Evolutionary conservation across 2,797 vertebrate species (phyloP), one percentile per base, ranked within the genome.

Genomic region (Parauchenoglanis punctatus): DNA sequence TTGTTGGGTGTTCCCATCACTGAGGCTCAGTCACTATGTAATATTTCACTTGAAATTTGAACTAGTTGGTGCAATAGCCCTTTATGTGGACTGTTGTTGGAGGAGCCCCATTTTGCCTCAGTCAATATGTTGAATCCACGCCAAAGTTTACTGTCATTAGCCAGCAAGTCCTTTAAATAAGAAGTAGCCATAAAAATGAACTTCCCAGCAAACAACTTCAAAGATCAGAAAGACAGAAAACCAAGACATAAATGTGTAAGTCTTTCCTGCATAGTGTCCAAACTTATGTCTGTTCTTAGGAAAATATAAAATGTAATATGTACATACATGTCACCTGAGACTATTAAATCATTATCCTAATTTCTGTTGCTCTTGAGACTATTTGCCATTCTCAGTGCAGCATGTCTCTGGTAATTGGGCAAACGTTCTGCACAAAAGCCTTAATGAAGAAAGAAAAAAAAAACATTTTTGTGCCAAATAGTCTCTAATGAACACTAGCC

Each of bases 71-170:
- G 44, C 40, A 52, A 65, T 77, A 76, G 72, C 44, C 28, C 46
- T 77, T 61, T 77, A 10, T 61, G 49, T 28, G 63, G 72, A 85
- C 44, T 86, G 84, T 18, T 59, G 67, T 54, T 54, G 17, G 40
- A 56, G 46, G 18, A 73, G 52, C 28, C 31, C 44, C 11, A 54
- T 63, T 35, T 40, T 81, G 12, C 31, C n/a, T 70, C 49, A 81
- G 83, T 85, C n/a, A 72, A 13, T 73, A 46, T 76, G 59, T 75
- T 86, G 76, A 86, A 86, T 81, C 35, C 28, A 67, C 58, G 46
- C 61, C 77, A 87, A 65, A 11, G 61, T 54, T 84, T 86, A 75
- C 58, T 35, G 28, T 76, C 58, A 81, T 85, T 81, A 86, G 72
- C 76, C 67, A n/a, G 46, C 63, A 68, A 75, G 54, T 44, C 23